Percentiles rank a stretch among this genome's conserved stretches.
phyloP scores from a whole-genome alignment of 2,113 vertebrate species.

The Carlito syrichta region DNA sequence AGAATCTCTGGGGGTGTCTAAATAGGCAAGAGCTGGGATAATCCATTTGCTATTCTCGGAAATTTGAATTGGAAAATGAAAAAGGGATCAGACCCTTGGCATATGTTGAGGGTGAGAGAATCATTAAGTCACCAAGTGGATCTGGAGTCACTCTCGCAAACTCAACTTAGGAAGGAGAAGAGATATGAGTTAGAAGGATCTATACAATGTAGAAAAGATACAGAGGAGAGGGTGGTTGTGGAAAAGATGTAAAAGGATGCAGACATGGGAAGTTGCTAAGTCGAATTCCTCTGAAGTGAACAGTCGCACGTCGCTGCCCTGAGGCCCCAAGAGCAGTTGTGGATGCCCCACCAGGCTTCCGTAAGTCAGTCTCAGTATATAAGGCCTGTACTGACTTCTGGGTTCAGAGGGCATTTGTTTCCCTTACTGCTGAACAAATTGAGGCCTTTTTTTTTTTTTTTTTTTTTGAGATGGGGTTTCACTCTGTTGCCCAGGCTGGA shows the following conservation, averaged over 20 bases:
- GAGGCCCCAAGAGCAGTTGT: neutral
- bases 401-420: neutral
- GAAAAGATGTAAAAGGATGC: neutral
- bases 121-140: neutral
- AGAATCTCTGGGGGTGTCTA: neutral
- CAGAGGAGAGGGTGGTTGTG: neutral
- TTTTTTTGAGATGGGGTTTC: too few species aligned
- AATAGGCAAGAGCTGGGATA: neutral
- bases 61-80: neutral
- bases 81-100: neutral
- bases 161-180: neutral
- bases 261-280: neutral
- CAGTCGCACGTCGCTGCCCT: neutral
- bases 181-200: neutral
- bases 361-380: neutral
- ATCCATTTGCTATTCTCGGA: neutral
- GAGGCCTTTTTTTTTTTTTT: neutral
- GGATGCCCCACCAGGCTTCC: neutral
- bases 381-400: neutral
- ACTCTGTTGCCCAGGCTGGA: too few species aligned
- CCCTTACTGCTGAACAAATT: neutral
- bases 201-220: neutral
- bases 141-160: neutral
- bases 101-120: neutral
- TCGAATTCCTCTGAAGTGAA: neutral